Evolutionary conservation across 2,797 vertebrate genomes (phyloP), one percentile per base, ranked within the genome.

Genomic region (Paramormyrops hopkinsi): DNA sequence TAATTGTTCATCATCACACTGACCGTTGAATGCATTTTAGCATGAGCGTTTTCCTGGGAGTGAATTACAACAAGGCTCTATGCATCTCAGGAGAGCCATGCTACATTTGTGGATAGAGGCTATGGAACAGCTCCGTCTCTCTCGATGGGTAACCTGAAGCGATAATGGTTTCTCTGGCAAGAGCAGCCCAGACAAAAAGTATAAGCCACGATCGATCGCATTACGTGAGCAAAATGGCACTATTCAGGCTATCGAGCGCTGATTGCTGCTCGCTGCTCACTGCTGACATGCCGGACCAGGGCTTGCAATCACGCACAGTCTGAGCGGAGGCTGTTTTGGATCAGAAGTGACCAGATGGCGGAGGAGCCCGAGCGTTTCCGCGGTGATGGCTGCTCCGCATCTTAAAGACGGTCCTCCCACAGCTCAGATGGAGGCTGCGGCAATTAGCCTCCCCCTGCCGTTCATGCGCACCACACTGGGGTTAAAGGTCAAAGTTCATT

Each of bases 301-400:
- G 44, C 51, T 19, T 46, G 56, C 44, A 22, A 25, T 29, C 50
- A 65, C 12, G 9, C 56, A 65, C 41, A 22, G 25, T 17, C 51
- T 48, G 46, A 22, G 8, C 25, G 11, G 29, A 29, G 46, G 12
- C 33, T 11, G 53, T 19, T 29, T 65, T 41, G 73, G 51, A 54
- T 82, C 41, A 76, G 48, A 25, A 89, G 54, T 51, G 59, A 76
- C 56, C 89, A 89, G 76, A 88, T 69, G 87, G 90, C 17, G 33
- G 25, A 82, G 8, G 54, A 48, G 76, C 5, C 76, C 69, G 54
- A 93, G 89, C 92, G 89, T 92, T 94, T 93, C 92, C 93, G 90
- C 92, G 94, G 93, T 93, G 92, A 22, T 92, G 93, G 93, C 92
- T 90, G 93, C 92, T 92, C 92, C 94, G 94, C 92, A 95, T 95